Evolutionary conservation across 1,140 invertebrate genomes (phyloP), one percentile per base, ranked within the genome.

Genomic region (Drosophila nasuta): DNA sequence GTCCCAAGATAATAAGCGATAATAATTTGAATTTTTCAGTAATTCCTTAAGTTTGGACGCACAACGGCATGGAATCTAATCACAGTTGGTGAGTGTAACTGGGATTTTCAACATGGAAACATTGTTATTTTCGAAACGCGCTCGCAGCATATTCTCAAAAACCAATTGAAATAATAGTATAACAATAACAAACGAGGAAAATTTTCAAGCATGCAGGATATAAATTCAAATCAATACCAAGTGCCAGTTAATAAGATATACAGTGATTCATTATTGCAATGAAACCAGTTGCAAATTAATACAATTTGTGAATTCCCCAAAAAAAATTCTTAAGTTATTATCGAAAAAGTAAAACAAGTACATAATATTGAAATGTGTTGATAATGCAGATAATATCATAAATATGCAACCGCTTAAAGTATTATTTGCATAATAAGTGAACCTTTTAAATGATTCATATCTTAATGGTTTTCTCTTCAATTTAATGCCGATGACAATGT

Each of bases 21-120:
- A 92, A 92, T 92, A 92, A 92, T 92, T 92, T 92, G 91, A 91
- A 91, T 91, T 91, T 91, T 89, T 89, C 85, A 89, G 85, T 89
- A 90, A 89, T 89, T 89, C 85, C 85, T 89, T 89, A 90, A 89
- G 85, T 89, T 89, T 90, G 85, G 78, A 79, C 81, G 81, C 72
- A 51, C 87, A 85, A 75, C 72, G 69, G 63, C 78, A 90, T 79
- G 85, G 85, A 89, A 89, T 89, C 85, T 89, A 89, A 89, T 89
- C 88, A 91, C 90, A 91, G 90, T 91, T 88, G 81, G 86, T 91
- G 86, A 89, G 86, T 91, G 90, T 91, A 91, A 91, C 86, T 90
- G 89, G 90, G 86, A 90, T 90, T 91, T 91, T 91, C 86, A 91
- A 91, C 90, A 91, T 85, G 83, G 68, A 88, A 88, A 83, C 83